phyloP scores from a whole-genome alignment of 1,140 invertebrate species.

The Drosophila burlai region DNA sequence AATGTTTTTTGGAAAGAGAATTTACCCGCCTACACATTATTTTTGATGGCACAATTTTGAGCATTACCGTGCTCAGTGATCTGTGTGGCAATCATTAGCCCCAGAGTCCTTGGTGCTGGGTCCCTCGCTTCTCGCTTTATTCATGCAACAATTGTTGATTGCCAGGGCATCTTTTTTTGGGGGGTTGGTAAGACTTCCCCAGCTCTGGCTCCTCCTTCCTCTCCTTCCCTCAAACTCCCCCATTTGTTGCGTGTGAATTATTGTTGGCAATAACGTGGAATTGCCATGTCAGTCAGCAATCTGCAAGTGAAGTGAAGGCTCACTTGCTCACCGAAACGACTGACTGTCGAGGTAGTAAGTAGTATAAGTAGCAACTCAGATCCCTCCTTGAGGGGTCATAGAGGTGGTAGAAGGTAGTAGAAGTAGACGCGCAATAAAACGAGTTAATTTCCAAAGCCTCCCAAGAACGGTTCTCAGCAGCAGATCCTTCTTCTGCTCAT shows the following conservation, averaged over 20 bases:
- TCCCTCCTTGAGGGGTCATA: neutral
- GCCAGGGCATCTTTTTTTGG: slow-evolving; percentile 18
- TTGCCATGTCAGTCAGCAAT: slow-evolving; percentile 70
- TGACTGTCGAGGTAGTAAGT: slow-evolving; percentile 23
- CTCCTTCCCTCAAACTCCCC: too few relatives aligned
- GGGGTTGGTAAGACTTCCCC: slow-evolving; percentile 6
- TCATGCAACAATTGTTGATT: slow-evolving; percentile 83
- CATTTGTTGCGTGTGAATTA: slow-evolving; percentile 73
- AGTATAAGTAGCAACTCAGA: neutral
- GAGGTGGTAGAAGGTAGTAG: neutral
- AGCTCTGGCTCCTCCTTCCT: neutral
- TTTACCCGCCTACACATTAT: slow-evolving; percentile 63
- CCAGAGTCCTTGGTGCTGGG: slow-evolving; percentile 35
- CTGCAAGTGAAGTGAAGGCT: slow-evolving; percentile 52
- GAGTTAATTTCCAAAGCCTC: slow-evolving; percentile 75
- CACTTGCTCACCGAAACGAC: slow-evolving; percentile 18
- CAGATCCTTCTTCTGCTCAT: neutral
- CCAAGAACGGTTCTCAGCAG: neutral
- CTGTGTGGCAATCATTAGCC: slow-evolving; percentile 80
- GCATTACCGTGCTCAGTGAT: slow-evolving; percentile 72
- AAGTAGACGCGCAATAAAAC: slow-evolving; percentile 51
- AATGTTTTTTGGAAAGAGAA: neutral
- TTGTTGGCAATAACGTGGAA: slow-evolving; percentile 69
- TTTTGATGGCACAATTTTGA: slow-evolving; percentile 80
- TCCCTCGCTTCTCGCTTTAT: slow-evolving; percentile 42